A percentile compares a stretch with the other conserved stretches of the same genome.
phyloP scores from a whole-genome alignment of 2,797 vertebrate species.

The Pelochelys cantorii region DNA sequence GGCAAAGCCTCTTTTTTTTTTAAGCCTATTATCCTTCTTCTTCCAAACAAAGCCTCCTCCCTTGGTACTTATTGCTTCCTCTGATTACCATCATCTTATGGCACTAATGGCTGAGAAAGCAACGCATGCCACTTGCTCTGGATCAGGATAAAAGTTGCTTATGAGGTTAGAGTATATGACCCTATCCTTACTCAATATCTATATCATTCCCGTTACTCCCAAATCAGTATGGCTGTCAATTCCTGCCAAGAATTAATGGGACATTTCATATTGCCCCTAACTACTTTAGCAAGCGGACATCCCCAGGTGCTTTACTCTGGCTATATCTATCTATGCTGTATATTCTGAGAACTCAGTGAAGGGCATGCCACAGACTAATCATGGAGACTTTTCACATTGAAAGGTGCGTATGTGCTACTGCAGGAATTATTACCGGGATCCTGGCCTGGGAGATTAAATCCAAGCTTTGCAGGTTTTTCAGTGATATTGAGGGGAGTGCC shows the following conservation, averaged over 20 bases:
- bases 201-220: background rate
- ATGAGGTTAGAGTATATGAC: background rate
- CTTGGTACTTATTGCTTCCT: background rate
- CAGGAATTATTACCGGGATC: background rate
- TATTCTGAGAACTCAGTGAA: background rate
- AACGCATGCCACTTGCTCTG: background rate
- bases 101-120: background rate
- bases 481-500: background rate
- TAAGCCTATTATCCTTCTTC: background rate
- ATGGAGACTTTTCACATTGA: background rate
- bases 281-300: too few relatives aligned
- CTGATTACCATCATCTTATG: background rate
- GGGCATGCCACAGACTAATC: background rate
- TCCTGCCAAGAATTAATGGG: background rate
- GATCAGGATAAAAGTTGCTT: background rate
- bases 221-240: background rate
- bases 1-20: background rate
- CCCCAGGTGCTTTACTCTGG: too few relatives aligned
- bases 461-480: background rate
- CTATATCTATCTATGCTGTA: background rate
- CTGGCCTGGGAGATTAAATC: background rate
- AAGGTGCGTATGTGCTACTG: background rate
- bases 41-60: background rate
- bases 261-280: too few relatives aligned
- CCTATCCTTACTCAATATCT: background rate